Conservation (phyloP, 2,797 vertebrate genomes). For the Chrysocyon brachyurus region DNA sequence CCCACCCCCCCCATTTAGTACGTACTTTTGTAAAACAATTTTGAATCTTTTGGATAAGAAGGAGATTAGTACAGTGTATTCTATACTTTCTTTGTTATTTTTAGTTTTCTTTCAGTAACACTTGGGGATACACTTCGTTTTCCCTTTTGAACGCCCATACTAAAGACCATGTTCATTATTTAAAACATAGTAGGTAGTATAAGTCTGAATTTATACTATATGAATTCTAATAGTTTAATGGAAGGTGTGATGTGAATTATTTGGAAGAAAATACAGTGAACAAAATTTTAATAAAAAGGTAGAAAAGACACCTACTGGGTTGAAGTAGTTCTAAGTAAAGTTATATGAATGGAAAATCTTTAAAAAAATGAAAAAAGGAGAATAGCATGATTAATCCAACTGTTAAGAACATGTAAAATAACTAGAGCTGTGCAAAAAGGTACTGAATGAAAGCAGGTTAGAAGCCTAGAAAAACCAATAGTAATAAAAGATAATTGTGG, state of each 20-base stretch:
- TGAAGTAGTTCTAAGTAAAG: not conserved
- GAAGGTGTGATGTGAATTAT: not conserved
- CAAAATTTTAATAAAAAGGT: not conserved
- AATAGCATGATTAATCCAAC: not conserved
- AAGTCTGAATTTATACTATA: not conserved
- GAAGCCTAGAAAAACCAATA: conserved; percentile 4
- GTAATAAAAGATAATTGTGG: not conserved
- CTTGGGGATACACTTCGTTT: not conserved
- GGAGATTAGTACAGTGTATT: not conserved
- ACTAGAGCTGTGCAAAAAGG: not conserved
- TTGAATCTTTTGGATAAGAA: not conserved
- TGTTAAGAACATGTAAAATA: not conserved
- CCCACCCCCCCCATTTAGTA: not conserved
- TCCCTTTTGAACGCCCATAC: not conserved
- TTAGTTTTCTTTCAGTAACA: not conserved
- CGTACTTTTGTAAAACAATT: not conserved
- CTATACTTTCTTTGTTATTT: not conserved
- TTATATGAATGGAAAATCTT: not conserved
- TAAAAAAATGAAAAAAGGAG: not conserved
- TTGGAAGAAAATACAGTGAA: not conserved
- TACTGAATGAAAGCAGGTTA: not conserved
- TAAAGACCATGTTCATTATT: conserved; percentile 36
- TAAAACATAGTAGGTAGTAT: not conserved
- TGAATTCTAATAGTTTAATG: not conserved
- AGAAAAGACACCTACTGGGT: not conserved